These are phyloP conservation scores for Anguilla marmorata DNA, from an alignment of 2,797 vertebrate species.

Conservation along the genomic window DNA sequence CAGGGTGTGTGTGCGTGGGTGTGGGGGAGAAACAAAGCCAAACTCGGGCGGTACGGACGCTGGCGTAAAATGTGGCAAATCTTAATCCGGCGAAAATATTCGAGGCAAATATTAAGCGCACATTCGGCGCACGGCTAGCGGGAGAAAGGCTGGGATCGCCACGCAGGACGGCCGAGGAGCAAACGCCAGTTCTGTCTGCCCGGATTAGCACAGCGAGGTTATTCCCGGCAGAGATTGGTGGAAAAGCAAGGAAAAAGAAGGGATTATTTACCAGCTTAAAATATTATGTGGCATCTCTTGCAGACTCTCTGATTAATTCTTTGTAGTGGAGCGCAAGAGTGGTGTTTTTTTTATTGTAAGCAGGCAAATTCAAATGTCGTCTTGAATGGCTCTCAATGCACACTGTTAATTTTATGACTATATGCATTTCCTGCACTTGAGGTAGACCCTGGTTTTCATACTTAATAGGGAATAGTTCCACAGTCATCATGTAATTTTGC, in stretches of 20 bases:
- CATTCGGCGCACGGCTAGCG: background rate
- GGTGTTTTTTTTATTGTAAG: background rate
- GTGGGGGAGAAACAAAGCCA: background rate
- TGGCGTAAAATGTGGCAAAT: background rate
- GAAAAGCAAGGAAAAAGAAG: constrained; percentile 27
- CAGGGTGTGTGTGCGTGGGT: background rate
- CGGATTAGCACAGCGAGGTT: background rate
- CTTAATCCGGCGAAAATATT: background rate
- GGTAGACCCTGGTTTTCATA: background rate
- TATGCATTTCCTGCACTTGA: background rate
- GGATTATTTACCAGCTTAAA: constrained; percentile 38
- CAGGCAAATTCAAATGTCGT: background rate
- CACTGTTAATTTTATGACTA: background rate
- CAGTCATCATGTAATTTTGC: background rate
- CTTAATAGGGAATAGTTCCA: background rate
- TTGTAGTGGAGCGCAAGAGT: constrained; percentile 17
- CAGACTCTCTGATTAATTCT: constrained; percentile 45
- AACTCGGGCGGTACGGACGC: background rate
- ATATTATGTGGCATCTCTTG: constrained; percentile 34
- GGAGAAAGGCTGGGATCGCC: background rate
- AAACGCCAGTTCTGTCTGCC: background rate
- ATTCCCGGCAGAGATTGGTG: constrained; percentile 26
- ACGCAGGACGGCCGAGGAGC: background rate
- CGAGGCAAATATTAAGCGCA: too few relatives aligned
- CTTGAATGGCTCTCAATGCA: background rate